A percentile compares a stretch with the other conserved stretches of the same genome.
Conservation (phyloP, 2,113 vertebrate species). For the Trichechus manatus region DNA sequence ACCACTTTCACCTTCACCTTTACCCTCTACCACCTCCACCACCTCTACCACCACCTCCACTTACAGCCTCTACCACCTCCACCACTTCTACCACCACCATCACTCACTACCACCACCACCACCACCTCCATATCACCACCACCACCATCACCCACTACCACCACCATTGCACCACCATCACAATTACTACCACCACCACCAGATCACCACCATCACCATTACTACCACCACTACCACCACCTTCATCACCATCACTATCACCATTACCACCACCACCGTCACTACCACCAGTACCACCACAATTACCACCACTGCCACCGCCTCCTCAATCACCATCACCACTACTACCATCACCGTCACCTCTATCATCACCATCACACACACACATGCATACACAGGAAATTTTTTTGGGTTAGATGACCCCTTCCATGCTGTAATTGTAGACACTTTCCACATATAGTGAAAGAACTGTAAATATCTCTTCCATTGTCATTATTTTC, state of each 20-base stretch:
- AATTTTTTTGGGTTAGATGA: conserved; percentile 17
- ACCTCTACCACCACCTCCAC: background rate
- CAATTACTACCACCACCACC: no score
- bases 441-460: background rate
- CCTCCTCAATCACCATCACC: accelerated
- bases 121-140: no score
- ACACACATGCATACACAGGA: background rate
- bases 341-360: no score
- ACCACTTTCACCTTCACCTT: background rate
- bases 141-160: background rate
- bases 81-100: background rate
- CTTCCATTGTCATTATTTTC: conserved; percentile 3
- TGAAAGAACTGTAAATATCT: conserved; percentile 1
- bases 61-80: background rate
- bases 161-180: background rate
- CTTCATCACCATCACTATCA: background rate
- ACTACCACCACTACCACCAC: no score
- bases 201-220: background rate
- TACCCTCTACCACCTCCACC: background rate
- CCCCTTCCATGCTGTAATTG: background rate
- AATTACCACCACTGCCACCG: background rate
- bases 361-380: accelerated
- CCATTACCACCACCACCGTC: background rate
- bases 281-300: background rate
- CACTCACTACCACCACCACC: background rate